Evolutionary conservation across 2,797 vertebrate genomes (phyloP), one percentile per base, ranked within the genome.

Genomic region (Parauchenoglanis punctatus): DNA sequence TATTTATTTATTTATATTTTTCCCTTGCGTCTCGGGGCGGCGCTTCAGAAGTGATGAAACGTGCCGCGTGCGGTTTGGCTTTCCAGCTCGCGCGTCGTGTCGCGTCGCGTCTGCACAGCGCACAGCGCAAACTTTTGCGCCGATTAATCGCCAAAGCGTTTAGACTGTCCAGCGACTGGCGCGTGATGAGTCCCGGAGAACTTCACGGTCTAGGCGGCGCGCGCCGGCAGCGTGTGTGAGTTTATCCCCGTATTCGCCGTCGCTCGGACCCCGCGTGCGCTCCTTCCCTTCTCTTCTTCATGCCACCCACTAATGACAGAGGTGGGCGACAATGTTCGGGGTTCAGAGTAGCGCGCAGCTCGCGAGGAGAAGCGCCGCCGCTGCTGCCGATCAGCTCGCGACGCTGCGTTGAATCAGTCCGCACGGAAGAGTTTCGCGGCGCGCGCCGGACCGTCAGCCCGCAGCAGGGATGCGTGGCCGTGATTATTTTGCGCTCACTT

Each of bases 401-500:
- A 90, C 85, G 89, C 82, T 89, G 91, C 91, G 89, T 82, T 91
- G 83, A 92, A 89, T 76, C 87, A 76, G 70, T 84, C 56, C 88
- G 85, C 87, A 85, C 88, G 88, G 85, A 65, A 89, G 88, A 91
- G 86, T 88, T 84, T 67, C 85, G 78, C 59, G 90, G 89, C 89
- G 86, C 87, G 84, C 85, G 87, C 87, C 87, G 86, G 87, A 87
- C 89, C 85, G 86, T 82, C 85, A 89, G 72, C 86, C 89, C 89
- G 75, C 89, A 80, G 83, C 88, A 91, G 92, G 91, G 90, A 93
- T 93, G 93, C 90, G 92, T 82, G 81, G 89, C 90, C 91, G 88
- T 72, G 88, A 89, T 75, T 82, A 81, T n/a, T 84, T 86, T 68
- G 86, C 88, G 90, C 88, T 91, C 81, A 88, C 56, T 84, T 89